Conservation (phyloP, 2,888 invertebrate genomes). For the Torymus texanus region DNA sequence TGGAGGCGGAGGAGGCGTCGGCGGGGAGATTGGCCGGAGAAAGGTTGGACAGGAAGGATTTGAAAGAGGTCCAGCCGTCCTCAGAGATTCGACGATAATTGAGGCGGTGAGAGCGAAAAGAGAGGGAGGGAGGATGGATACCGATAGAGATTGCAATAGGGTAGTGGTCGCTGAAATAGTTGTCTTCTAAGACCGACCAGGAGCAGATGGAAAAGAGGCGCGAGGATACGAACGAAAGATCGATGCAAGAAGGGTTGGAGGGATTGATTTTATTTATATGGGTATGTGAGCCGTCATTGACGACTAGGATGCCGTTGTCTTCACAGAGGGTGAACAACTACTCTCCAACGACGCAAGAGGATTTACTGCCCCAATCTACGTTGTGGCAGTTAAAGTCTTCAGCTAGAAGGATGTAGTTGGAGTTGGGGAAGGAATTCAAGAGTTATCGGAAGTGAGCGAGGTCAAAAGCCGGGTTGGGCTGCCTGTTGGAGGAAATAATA, state of each 20-base stretch:
- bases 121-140: not conserved
- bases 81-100: not conserved
- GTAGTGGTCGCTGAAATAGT: conserved; percentile 45
- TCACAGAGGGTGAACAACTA: not conserved
- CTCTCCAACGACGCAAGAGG: not conserved
- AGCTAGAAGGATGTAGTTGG: not conserved
- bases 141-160: conserved; percentile 14
- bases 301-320: conserved; percentile 19
- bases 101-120: not conserved
- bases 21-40: too few relatives aligned
- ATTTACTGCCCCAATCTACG: not conserved
- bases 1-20: too few relatives aligned
- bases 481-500: not conserved
- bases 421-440: too few relatives aligned
- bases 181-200: conserved; percentile 30
- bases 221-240: conserved; percentile 43
- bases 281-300: conserved; percentile 44
- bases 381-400: conserved; percentile 10
- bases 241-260: conserved; percentile 14
- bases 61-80: too few relatives aligned
- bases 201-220: conserved; percentile 17
- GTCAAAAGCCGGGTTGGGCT: not conserved
- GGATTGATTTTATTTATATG: conserved; percentile 11
- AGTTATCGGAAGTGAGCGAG: too few relatives aligned
- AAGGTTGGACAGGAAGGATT: too few relatives aligned